Evolutionary conservation across 2,888 invertebrate genomes (phyloP), one percentile per base, ranked within the genome.

Genomic region (Tenthredo livida): DNA sequence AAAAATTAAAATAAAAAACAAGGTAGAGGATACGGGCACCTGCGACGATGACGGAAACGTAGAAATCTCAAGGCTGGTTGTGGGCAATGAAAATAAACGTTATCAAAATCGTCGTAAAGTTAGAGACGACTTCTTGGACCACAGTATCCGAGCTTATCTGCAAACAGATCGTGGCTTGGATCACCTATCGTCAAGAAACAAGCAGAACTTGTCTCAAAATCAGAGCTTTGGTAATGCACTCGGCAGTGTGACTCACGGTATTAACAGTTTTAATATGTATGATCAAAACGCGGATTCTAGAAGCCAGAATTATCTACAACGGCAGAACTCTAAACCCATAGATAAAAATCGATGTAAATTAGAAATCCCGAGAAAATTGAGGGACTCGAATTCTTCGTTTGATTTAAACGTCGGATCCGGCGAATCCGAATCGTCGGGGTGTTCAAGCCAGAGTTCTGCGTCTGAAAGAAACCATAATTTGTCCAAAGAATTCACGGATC

Each of bases 11-110:
- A 33, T 3, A 33, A 54, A 54, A 54, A 54, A 54, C 17, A 88
- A 88, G 88, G 82, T 88, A 61, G 88, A 88, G 50, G 87, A 88
- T 50, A 40, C 77, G 17, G 89, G 88, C 7, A 84, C 29, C 21
- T 87, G 84, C 70, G 85, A 90, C 84, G 75, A 85, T 12, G 73
- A 85, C 7, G 89, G 89, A 17, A 86, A 87, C 43, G 17, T 90
- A 2, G 25, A 67, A n/a, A 70, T 89, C 43, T 86, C 83, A 9
- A 87, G 70, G 29, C 85, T 50, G 0, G 83, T 86, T 9, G 72
- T 89, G 67, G 72, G 70, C 1, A 70, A 21, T 7, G 72, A 58
- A 9, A n/a, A 33, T 3, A 87, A 85, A 72, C 85, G 86, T 10
- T 72, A 72, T 12, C 67, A 67, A 7, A 73, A 54, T 7, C 85